These are phyloP conservation scores for Phthorimaea operculella DNA, from an alignment of 1,140 invertebrate genomes.

Conservation along the genomic window DNA sequence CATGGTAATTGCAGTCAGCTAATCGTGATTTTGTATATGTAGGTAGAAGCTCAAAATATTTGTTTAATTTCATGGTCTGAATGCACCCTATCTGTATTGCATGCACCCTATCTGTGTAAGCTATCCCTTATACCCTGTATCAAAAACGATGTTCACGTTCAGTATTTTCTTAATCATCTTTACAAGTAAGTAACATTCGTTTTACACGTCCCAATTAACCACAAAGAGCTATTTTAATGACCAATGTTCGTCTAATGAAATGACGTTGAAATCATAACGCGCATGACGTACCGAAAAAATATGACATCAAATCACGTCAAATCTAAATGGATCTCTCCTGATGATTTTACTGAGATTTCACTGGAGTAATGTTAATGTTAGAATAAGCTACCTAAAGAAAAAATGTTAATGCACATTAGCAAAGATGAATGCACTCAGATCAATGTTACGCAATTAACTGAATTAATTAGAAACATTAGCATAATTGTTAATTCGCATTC, in stretches of 20 bases:
- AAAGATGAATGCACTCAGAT: slow-evolving; percentile 16
- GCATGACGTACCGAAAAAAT: slow-evolving; percentile 15
- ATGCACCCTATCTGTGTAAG: too few relatives aligned
- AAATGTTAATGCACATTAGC: slow-evolving; percentile 21
- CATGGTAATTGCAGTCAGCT: too few relatives aligned
- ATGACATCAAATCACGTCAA: slow-evolving; percentile 25
- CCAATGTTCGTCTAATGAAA: slow-evolving; percentile 8
- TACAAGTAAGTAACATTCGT: background rate
- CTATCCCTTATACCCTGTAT: too few relatives aligned
- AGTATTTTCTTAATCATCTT: background rate
- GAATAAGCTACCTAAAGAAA: too few relatives aligned
- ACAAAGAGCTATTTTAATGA: background rate
- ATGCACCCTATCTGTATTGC: too few relatives aligned
- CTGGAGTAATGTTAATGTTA: slow-evolving; percentile 24
- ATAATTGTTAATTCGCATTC: slow-evolving; percentile 4
- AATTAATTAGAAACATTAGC: slow-evolving; percentile 6
- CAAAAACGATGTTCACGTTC: too few relatives aligned
- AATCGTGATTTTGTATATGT: too few relatives aligned
- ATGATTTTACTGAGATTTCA: slow-evolving; percentile 24
- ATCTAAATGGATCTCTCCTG: slow-evolving; percentile 7
- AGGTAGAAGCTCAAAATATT: too few relatives aligned
- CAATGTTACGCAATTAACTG: slow-evolving; percentile 18
- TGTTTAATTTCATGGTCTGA: too few relatives aligned
- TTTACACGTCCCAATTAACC: background rate
- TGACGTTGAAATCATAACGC: slow-evolving; percentile 10